Evolutionary conservation across 2,888 invertebrate genomes (phyloP).

Genomic region (Endomychus coccineus): DNA sequence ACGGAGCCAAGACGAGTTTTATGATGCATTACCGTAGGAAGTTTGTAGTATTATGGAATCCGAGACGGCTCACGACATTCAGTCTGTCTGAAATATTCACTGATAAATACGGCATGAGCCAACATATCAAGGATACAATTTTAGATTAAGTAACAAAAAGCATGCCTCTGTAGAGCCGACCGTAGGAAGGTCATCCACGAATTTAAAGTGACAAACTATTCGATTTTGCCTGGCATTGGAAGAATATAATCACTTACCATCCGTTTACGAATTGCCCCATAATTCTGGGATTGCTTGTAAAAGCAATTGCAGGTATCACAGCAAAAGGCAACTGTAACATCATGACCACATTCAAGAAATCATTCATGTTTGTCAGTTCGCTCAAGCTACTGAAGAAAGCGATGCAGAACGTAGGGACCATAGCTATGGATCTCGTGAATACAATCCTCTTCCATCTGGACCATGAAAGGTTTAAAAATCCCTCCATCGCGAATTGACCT

Average conservation of each 20-base stretch:
- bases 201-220: no score
- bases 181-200: no score
- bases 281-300: conserved; percentile 66
- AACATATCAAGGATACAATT: no score
- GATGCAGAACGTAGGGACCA: conserved; percentile 61
- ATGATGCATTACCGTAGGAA: no score
- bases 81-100: no score
- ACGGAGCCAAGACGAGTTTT: no score
- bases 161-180: no score
- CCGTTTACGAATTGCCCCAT: conserved; percentile 82
- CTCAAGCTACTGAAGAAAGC: conserved; percentile 59
- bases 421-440: conserved; percentile 78
- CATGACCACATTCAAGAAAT: conserved; percentile 78
- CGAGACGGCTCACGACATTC: no score
- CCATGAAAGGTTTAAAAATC: conserved; percentile 79
- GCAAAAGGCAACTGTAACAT: conserved; percentile 83
- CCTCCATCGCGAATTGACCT: conserved; percentile 86
- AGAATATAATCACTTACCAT: conserved; percentile 17
- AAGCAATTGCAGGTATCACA: conserved; percentile 74
- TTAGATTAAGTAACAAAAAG: no score
- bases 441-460: conserved; percentile 79
- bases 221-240: conserved; percentile 57
- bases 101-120: no score
- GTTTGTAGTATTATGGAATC: no score
- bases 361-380: conserved; percentile 71